Base-by-base conservation (phyloP, 2,888 invertebrate genomes). In the Nemotelus nigrinus region DNA sequence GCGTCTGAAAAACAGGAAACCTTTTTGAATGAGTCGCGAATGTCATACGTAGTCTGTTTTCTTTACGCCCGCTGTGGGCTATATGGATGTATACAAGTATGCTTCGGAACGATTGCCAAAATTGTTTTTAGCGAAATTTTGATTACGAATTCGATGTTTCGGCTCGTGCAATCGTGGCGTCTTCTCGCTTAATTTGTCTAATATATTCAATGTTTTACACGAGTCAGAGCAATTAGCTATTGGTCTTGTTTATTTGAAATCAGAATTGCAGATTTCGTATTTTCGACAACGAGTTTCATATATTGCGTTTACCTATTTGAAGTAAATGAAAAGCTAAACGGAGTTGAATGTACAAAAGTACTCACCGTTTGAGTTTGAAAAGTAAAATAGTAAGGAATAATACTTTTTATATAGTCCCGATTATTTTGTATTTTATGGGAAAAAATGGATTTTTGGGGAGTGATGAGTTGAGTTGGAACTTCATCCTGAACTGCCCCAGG, bases 211-310 rank as follows among this genome's bases (percentile, higher is more conserved):
- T 53, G 43, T 70, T 70, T 10, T 53, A 3, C 8, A 58, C 53
- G 25, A 55, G 43, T 7, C 53, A 53, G 55, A 70, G 53, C 43
- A 55, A 70, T 70, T 55, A 55, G 70, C 70, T 47, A n/a, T 68
- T 68, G 5, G 70, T 53, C 55, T 70, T 70, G 70, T 70, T 70
- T 70, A 53, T 70, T 70, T 70, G 70, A 55, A 70, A 55, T 70
- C 10, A 8, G 55, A 70, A 70, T 70, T 55, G 55, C 63, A 63
- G 43, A 63, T 63, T 63, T 63, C 25, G 25, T 25, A 25, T 25
- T 25, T 25, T 25, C 63, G 5, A 63, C 63, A 43, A 4, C n/a
- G 63, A 63, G 2, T 7, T n/a, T n/a, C 6, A 39, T n/a, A 25
- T 25, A 25, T 25, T 25, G 25, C 25, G 25, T 25, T 0, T 25